Conservation (phyloP, 1,140 invertebrate genomes). For the Hormaphis cornu region DNA sequence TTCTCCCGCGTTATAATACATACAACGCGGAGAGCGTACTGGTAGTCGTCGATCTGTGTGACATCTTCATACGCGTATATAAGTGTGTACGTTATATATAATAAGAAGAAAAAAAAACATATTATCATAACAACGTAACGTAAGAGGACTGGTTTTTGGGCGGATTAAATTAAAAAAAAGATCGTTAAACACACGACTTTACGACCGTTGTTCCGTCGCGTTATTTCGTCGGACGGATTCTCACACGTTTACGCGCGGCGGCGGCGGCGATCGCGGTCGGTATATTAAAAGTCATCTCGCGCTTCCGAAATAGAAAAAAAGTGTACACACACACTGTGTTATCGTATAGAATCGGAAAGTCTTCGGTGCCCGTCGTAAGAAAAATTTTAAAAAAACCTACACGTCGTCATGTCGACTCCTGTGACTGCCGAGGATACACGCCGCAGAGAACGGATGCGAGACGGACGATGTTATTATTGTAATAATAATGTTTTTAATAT, state of each 20-base stretch:
- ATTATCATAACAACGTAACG: too few species aligned
- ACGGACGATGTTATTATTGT: too few species aligned
- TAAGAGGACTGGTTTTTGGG: constrained; percentile 28
- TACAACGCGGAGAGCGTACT: too few species aligned
- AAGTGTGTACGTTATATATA: neutral
- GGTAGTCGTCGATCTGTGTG: constrained; percentile 1
- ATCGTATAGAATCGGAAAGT: constrained; percentile 5
- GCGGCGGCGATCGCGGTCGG: neutral
- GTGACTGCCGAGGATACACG: too few species aligned
- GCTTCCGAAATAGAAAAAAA: neutral
- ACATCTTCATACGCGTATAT: constrained; percentile 17
- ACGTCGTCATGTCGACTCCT: constrained; percentile 25
- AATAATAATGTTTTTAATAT: too few species aligned
- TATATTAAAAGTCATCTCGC: neutral
- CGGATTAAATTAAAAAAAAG: constrained; percentile 27
- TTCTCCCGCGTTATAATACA: neutral
- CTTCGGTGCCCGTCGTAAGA: constrained; percentile 10
- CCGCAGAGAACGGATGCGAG: too few species aligned
- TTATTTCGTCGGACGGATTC: constrained; percentile 21
- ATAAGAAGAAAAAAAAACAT: neutral
- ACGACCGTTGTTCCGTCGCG: constrained; percentile 14
- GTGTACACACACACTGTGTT: neutral
- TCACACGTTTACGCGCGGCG: constrained; percentile 23
- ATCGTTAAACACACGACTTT: constrained; percentile 32
- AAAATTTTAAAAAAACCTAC: constrained; percentile 9